Evolutionary conservation across 2,797 vertebrate genomes (phyloP).

Genomic region (Muscicapa striata): DNA sequence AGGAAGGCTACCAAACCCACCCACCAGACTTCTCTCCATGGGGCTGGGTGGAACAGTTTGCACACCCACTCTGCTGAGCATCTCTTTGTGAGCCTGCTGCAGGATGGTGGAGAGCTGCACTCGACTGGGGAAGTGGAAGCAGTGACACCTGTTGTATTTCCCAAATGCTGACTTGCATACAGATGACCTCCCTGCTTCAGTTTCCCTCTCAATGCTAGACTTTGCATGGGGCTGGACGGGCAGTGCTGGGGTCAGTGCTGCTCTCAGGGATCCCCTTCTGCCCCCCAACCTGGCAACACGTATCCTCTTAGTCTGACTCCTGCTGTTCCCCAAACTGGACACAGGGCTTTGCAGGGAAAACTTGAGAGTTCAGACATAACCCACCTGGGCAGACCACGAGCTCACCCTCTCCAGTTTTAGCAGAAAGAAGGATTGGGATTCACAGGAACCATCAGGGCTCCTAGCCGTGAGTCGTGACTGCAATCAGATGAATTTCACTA

Average conservation of each 20-base stretch:
- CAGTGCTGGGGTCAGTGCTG: background rate
- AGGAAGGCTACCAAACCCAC: background rate
- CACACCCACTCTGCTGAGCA: background rate
- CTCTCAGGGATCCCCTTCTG: conserved; percentile 18
- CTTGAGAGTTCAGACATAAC: background rate
- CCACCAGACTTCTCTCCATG: accelerated
- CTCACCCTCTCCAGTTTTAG: background rate
- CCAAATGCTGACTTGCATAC: background rate
- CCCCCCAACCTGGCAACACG: background rate
- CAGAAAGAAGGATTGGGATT: background rate
- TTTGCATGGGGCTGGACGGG: background rate
- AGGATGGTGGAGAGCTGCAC: background rate
- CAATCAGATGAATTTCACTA: background rate
- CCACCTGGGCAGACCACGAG: background rate
- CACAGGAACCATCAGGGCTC: background rate
- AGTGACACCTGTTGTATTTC: accelerated
- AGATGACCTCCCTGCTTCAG: background rate
- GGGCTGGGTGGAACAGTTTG: background rate
- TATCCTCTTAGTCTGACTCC: background rate
- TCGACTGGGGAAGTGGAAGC: background rate
- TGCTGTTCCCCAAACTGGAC: background rate
- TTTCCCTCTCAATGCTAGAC: background rate
- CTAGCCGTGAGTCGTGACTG: background rate
- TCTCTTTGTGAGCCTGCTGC: background rate
- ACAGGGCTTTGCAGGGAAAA: background rate